These are phyloP conservation scores for Argyrosomus japonicus DNA, from an alignment of 2,113 vertebrate species.

Conservation along the genomic window DNA sequence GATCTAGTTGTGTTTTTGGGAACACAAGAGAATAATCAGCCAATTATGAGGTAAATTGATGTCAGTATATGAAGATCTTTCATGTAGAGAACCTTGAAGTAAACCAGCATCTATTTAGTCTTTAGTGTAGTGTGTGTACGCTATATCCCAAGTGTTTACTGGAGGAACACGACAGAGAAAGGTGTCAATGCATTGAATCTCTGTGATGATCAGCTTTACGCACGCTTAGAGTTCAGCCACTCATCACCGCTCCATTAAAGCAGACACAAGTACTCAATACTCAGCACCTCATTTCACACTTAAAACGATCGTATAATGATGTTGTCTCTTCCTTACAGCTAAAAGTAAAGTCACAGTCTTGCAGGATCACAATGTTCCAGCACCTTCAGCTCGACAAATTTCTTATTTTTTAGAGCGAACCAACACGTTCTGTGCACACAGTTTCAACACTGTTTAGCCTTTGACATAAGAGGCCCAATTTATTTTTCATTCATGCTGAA, in stretches of 20 bases:
- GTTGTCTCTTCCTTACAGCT: not conserved
- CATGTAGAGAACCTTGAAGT: slow-evolving; percentile 33
- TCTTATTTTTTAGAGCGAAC: not conserved
- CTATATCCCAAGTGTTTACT: not conserved
- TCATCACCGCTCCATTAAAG: slow-evolving; percentile 3
- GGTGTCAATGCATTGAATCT: slow-evolving; percentile 5
- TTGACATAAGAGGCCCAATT: not conserved
- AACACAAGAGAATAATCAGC: slow-evolving; percentile 10
- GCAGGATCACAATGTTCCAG: not conserved
- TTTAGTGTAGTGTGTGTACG: slow-evolving; percentile 19
- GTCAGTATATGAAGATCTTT: slow-evolving; percentile 44
- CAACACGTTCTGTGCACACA: not conserved
- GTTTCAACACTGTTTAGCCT: not conserved
- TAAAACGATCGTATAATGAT: not conserved
- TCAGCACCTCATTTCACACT: not conserved
- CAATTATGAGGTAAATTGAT: slow-evolving; percentile 28
- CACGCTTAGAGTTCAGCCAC: not conserved
- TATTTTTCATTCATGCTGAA: not conserved
- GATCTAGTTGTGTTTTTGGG: slow-evolving; percentile 23
- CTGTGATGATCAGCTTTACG: slow-evolving; percentile 9
- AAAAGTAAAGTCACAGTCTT: not conserved
- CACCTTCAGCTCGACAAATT: not conserved
- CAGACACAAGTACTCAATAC: not conserved
- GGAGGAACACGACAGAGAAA: slow-evolving; percentile 4
- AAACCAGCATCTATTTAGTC: slow-evolving; percentile 42